Percentiles rank a stretch among this genome's conserved stretches.
Evolutionary conservation across 2,797 vertebrate genomes (phyloP).

Genomic region (Enteromius thamalakanensis): DNA sequence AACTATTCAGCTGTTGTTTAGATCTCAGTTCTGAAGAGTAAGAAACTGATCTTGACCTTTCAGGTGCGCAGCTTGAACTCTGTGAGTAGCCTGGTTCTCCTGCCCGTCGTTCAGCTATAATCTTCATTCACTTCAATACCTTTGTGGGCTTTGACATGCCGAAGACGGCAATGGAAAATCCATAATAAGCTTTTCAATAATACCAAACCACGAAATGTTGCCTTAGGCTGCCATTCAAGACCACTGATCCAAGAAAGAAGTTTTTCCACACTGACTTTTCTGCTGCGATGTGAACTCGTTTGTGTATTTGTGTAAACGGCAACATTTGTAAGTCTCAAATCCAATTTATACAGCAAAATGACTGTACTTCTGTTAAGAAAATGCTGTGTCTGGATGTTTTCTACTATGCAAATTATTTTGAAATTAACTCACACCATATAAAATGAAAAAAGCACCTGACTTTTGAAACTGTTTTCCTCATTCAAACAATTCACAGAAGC

Average conservation of each 20-base stretch:
- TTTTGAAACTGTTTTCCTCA: not conserved
- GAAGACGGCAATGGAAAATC: conserved; percentile 42
- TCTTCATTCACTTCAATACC: conserved; percentile 41
- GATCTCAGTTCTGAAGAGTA: not conserved
- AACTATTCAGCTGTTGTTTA: not conserved
- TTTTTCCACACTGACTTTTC: conserved; percentile 44
- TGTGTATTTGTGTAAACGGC: conserved; percentile 3
- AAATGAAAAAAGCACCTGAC: not conserved
- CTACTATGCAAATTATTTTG: not conserved
- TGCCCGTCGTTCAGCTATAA: conserved; percentile 18
- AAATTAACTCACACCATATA: not conserved
- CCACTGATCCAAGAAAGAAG: conserved; percentile 36
- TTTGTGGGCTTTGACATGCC: conserved; percentile 28
- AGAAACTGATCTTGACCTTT: not conserved
- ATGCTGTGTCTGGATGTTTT: conserved; percentile 14
- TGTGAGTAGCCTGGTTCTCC: not conserved
- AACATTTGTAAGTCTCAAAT: not conserved
- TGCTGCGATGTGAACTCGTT: not conserved
- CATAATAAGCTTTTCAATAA: conserved; percentile 44
- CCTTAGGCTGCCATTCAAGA: conserved; percentile 36
- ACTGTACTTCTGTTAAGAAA: not conserved
- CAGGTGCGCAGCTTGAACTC: not conserved
- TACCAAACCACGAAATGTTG: conserved; percentile 42
- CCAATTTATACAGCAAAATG: not conserved
- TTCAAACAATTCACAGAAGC: not conserved